phyloP scores from a whole-genome alignment of 2,797 vertebrate genomes.

The Otus scops region DNA sequence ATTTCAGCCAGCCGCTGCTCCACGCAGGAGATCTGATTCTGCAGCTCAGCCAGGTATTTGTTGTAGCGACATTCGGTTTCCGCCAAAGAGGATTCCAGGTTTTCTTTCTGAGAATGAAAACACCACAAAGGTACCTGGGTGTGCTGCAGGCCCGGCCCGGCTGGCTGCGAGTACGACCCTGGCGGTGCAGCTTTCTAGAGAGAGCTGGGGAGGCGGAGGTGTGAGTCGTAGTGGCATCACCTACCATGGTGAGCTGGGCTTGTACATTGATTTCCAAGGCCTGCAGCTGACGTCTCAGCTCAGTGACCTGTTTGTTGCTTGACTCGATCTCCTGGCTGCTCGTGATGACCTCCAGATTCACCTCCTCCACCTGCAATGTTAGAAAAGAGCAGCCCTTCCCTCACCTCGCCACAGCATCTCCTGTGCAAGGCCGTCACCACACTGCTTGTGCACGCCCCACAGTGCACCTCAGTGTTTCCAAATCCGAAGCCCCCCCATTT shows the following conservation, averaged over 20 bases:
- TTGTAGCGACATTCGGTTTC: constrained; percentile 91
- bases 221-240: background rate
- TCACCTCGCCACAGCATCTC: background rate
- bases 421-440: background rate
- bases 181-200: background rate
- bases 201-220: background rate
- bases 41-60: constrained; percentile 81
- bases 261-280: constrained; percentile 92
- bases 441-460: accelerated
- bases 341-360: constrained; percentile 76
- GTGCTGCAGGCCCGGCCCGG: accelerated
- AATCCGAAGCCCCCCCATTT: background rate
- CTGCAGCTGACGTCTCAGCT: constrained; percentile 88
- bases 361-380: constrained; percentile 71
- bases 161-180: accelerated
- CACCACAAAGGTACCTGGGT: background rate
- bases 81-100: constrained; percentile 73
- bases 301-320: constrained; percentile 86
- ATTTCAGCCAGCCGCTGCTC: constrained; percentile 82
- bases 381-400: background rate
- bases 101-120: constrained; percentile 82
- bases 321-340: constrained; percentile 77
- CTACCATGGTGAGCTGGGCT: constrained; percentile 93
- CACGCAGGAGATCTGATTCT: constrained; percentile 78
- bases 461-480: background rate